Conservation (phyloP, 2,888 invertebrate species). For the Galerucella pusilla region DNA sequence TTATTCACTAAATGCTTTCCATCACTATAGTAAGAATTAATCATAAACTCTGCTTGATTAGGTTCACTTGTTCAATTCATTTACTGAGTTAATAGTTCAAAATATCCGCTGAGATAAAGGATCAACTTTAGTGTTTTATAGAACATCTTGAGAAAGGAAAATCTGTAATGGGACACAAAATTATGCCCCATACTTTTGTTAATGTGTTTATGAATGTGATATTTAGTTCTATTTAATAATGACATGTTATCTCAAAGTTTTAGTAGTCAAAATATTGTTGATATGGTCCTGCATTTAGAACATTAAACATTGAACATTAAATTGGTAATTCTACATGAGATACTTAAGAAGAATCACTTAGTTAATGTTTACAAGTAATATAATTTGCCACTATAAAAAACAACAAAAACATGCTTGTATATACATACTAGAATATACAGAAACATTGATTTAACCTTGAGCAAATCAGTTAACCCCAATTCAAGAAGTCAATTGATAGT, state of each 20-base stretch:
- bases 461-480: constrained; percentile 47
- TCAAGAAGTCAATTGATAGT: constrained; percentile 45
- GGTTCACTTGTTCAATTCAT: too few relatives aligned
- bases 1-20: not conserved
- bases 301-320: too few relatives aligned
- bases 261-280: not conserved
- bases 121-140: too few relatives aligned
- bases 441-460: constrained; percentile 44
- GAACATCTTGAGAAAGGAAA: too few relatives aligned
- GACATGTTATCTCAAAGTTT: not conserved
- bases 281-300: not conserved
- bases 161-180: too few relatives aligned
- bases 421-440: not conserved
- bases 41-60: too few relatives aligned
- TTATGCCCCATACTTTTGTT: too few relatives aligned
- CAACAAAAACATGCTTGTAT: not conserved
- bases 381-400: not conserved
- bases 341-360: not conserved
- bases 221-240: too few relatives aligned
- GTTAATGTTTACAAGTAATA: constrained; percentile 1
- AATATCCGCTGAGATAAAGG: too few relatives aligned
- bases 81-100: too few relatives aligned
- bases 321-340: not conserved
- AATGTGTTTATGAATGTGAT: too few relatives aligned
- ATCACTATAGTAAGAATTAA: not conserved